A percentile compares a stretch with the other conserved stretches of the same genome.
Conservation (phyloP, 64 coral and sea anemone genomes). For the Montipora capricornis region DNA sequence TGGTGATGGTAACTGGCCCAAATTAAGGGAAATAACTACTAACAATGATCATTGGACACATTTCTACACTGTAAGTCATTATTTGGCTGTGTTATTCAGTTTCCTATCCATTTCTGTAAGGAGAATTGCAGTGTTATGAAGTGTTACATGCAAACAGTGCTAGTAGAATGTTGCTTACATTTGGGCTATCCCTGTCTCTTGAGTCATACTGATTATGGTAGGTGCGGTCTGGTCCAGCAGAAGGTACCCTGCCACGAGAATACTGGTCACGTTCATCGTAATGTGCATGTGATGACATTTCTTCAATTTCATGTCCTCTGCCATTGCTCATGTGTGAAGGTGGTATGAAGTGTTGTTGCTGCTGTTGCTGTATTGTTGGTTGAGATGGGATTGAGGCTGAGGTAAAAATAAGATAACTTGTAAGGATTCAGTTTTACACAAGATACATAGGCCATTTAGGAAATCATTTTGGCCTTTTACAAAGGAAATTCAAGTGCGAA, state of each 20-base stretch:
- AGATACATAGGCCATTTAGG: no score
- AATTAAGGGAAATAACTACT: no score
- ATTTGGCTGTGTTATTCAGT: no score
- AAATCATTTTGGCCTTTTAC: no score
- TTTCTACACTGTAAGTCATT: no score
- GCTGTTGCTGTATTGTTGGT: background rate
- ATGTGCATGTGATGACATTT: background rate
- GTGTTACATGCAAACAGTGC: no score
- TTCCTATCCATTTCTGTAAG: no score
- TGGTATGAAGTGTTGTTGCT: background rate
- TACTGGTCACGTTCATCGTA: slow-evolving; percentile 36
- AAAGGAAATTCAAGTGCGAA: no score
- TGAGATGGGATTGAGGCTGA: background rate
- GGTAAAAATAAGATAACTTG: background rate
- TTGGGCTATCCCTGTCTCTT: slow-evolving; percentile 49
- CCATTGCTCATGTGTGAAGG: slow-evolving; percentile 3
- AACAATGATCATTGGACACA: no score
- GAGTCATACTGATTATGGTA: slow-evolving; percentile 33
- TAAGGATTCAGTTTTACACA: background rate
- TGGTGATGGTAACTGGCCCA: no score
- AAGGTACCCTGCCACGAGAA: background rate
- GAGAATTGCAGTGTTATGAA: background rate
- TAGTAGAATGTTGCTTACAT: background rate
- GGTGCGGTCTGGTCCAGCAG: slow-evolving; percentile 2
- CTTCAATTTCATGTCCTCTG: background rate